Evolutionary conservation across 2,888 invertebrate genomes (phyloP).

Genomic region (Odontothrips loti): DNA sequence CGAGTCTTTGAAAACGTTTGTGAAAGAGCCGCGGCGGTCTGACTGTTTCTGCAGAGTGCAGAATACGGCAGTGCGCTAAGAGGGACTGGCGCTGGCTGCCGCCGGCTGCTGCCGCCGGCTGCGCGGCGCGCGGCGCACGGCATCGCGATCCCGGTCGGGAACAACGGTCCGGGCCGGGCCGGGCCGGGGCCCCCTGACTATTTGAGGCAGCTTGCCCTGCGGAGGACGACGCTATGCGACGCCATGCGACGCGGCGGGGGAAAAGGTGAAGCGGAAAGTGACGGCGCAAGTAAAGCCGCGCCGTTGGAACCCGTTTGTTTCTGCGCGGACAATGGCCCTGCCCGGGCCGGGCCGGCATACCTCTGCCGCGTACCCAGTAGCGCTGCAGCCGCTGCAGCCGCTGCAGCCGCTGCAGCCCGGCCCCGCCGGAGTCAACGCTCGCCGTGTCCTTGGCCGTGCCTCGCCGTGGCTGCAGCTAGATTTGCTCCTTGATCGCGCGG

Average conservation of each 20-base stretch:
- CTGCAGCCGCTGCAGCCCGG: neutral
- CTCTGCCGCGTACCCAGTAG: no score
- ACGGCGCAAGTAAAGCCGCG: neutral
- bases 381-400: no score
- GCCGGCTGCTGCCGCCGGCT: neutral
- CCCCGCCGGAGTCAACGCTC: neutral
- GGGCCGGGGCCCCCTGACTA: neutral
- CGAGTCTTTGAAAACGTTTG: no score
- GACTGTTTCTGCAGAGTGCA: no score
- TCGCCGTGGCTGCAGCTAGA: no score
- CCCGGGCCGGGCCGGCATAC: no score
- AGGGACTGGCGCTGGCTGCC: no score
- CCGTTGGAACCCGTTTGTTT: conserved; percentile 13
- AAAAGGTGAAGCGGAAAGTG: neutral
- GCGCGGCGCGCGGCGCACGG: neutral
- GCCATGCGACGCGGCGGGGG: neutral
- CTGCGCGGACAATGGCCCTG: neutral
- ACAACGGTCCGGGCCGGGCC: neutral
- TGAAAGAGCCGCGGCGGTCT: no score
- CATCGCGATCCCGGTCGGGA: neutral
- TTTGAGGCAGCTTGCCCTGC: conserved; percentile 12
- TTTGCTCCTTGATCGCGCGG: no score
- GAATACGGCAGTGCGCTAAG: no score
- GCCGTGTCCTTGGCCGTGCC: neutral
- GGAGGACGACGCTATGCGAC: neutral